phyloP scores from a whole-genome alignment of 2,888 invertebrate species.

The Limnephilus lunatus region DNA sequence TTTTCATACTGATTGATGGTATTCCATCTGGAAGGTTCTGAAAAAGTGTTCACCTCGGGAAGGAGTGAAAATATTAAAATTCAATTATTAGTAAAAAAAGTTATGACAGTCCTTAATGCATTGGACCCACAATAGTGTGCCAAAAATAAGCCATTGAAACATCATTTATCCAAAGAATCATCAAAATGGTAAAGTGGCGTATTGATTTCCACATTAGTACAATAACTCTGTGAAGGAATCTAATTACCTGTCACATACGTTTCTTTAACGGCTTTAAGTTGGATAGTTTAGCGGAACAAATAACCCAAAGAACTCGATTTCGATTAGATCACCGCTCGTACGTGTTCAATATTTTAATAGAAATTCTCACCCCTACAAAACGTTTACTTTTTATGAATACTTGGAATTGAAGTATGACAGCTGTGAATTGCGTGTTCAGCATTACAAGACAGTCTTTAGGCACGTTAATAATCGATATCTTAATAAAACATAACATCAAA shows the following conservation, averaged over 20 bases:
- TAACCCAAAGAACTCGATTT: neutral
- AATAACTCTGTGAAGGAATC: neutral
- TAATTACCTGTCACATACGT: constrained; percentile 59
- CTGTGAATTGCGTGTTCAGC: neutral
- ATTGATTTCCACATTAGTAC: neutral
- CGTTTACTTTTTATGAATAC: neutral
- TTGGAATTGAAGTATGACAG: neutral
- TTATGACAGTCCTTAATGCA: too few relatives aligned
- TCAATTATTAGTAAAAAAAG: too few relatives aligned
- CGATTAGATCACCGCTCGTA: neutral
- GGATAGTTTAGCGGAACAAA: neutral
- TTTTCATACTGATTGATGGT: too few relatives aligned
- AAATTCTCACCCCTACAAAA: neutral
- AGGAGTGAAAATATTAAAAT: too few relatives aligned
- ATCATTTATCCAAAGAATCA: neutral
- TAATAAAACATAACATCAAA: neutral
- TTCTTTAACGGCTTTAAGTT: constrained; percentile 56
- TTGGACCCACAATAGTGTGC: too few relatives aligned
- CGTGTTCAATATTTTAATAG: neutral
- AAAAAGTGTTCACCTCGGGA: too few relatives aligned
- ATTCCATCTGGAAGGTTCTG: too few relatives aligned
- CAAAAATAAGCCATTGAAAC: too few relatives aligned
- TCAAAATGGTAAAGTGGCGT: neutral
- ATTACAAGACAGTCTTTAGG: neutral
- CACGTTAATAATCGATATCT: neutral